Evolutionary conservation across 2,888 invertebrate species (phyloP).

Genomic region (Lithophane ornitopus): DNA sequence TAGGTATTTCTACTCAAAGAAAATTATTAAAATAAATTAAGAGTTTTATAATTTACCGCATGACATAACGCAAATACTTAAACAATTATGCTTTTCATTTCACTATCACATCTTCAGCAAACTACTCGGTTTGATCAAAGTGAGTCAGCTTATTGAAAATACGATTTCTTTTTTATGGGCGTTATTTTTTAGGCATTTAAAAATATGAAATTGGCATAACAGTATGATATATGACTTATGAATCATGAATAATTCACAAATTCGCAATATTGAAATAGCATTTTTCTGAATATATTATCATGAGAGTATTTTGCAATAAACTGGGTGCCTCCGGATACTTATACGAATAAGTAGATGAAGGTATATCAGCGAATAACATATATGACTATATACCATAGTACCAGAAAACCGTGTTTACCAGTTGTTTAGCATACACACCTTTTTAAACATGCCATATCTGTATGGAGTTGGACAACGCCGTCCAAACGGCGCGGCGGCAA

Average conservation of each 20-base stretch:
- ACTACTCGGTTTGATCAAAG: background rate
- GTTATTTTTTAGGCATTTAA: background rate
- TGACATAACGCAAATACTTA: conserved; percentile 31
- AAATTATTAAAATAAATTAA: conserved; percentile 2
- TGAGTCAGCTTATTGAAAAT: conserved; percentile 9
- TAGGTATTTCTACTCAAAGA: background rate
- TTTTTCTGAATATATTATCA: background rate
- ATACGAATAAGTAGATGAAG: background rate
- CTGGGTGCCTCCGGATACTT: background rate
- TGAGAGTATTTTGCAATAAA: background rate
- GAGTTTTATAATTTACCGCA: conserved; percentile 24
- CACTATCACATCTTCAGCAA: conserved; percentile 1
- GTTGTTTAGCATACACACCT: too few species aligned
- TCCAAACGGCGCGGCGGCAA: background rate
- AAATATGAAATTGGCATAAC: conserved; percentile 17
- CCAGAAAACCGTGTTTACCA: too few species aligned
- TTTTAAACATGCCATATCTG: too few species aligned
- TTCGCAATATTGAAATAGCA: background rate
- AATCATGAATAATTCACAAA: conserved; percentile 10
- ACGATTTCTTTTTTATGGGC: conserved; percentile 34
- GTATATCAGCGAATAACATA: background rate
- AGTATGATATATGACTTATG: background rate
- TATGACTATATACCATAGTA: too few species aligned
- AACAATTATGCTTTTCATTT: conserved; percentile 11
- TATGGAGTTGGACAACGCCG: too few species aligned